Percentiles rank a stretch among this genome's conserved stretches.
These are phyloP conservation scores for Chaetogeoica ovagalla DNA, from an alignment of 2,888 invertebrate genomes.

Conservation along the genomic window DNA sequence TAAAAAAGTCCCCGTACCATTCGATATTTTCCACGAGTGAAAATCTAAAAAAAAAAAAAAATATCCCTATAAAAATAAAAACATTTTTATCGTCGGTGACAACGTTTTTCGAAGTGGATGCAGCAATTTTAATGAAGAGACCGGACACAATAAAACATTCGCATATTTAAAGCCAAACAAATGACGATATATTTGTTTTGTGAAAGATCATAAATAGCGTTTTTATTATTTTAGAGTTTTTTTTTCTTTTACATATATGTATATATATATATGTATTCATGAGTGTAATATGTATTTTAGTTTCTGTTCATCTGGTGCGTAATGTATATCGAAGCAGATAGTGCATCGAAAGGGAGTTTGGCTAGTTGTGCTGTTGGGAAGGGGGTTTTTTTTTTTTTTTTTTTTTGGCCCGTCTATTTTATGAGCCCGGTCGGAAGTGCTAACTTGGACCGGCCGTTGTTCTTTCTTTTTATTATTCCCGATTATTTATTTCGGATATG, in stretches of 20 bases:
- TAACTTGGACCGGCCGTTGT: slow-evolving; percentile 50
- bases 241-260: background rate
- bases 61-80: background rate
- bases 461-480: slow-evolving; percentile 45
- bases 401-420: slow-evolving; percentile 43
- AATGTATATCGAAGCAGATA: slow-evolving; percentile 8
- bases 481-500: slow-evolving; percentile 51
- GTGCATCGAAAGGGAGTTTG: background rate
- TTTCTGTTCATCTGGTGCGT: slow-evolving; percentile 21
- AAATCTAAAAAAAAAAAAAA: background rate
- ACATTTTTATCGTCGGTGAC: background rate
- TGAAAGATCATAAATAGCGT: slow-evolving; percentile 39
- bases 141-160: slow-evolving; percentile 27
- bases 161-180: slow-evolving; percentile 30
- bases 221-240: slow-evolving; percentile 35
- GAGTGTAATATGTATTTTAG: background rate
- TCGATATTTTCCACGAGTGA: background rate
- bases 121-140: slow-evolving; percentile 14
- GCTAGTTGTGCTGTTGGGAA: slow-evolving; percentile 5
- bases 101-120: slow-evolving; percentile 1
- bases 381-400: slow-evolving; percentile 3
- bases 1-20: too few relatives aligned
- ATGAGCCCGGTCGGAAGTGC: slow-evolving; percentile 49
- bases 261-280: background rate
- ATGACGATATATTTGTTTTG: slow-evolving; percentile 42